Percentiles rank a stretch among this genome's conserved stretches.
Evolutionary conservation across 1,140 invertebrate species (phyloP).

Genomic region (Hormaphis cornu): DNA sequence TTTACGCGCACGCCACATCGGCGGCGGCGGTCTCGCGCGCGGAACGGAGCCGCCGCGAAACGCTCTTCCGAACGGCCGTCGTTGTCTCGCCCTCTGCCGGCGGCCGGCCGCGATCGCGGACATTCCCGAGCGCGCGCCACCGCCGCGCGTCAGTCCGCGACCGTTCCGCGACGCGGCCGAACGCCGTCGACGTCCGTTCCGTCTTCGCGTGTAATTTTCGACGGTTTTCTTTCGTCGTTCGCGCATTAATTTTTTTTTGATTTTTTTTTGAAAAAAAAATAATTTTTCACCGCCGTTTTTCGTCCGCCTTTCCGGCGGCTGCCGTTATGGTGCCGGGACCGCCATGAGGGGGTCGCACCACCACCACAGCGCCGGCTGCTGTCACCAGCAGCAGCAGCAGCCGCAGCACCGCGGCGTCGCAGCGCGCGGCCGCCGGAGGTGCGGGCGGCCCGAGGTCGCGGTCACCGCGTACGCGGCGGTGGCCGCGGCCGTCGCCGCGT

Average conservation of each 20-base stretch:
- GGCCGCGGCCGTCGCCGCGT: constrained; percentile 54
- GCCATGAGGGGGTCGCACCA: too few relatives aligned
- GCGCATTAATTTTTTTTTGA: background rate
- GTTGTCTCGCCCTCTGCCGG: constrained; percentile 1
- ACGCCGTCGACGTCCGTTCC: too few relatives aligned
- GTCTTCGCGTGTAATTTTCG: too few relatives aligned
- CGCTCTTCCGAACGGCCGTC: background rate
- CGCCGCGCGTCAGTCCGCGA: background rate
- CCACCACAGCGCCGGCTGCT: background rate
- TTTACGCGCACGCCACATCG: too few relatives aligned
- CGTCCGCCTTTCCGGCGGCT: background rate
- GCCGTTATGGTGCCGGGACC: background rate
- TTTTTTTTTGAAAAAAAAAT: background rate
- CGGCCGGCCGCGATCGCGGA: background rate
- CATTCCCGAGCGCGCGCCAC: constrained; percentile 5
- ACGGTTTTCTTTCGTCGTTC: background rate
- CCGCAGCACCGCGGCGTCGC: background rate
- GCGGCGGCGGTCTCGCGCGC: too few relatives aligned
- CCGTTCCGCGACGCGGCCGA: too few relatives aligned
- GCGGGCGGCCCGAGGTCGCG: constrained; percentile 10
- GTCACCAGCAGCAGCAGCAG: background rate
- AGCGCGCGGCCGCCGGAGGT: background rate
- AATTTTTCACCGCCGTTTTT: background rate
- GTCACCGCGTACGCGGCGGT: constrained; percentile 49
- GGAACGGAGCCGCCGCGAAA: background rate